Conservation (phyloP, 1,140 invertebrate species). For the Chionoecetes opilio region DNA sequence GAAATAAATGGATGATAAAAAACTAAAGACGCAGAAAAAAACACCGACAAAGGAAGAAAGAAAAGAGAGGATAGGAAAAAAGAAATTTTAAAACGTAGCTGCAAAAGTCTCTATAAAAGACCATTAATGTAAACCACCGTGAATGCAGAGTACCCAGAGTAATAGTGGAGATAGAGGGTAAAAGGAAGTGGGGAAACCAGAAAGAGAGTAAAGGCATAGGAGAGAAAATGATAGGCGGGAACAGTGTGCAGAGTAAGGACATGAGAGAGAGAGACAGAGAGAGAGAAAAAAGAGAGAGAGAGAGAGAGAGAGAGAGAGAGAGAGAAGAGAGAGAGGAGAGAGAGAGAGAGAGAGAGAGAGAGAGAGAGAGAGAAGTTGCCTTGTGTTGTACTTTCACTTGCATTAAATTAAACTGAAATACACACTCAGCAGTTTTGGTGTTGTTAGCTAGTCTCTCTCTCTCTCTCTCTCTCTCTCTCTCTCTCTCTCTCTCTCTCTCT, state of each 20-base stretch:
- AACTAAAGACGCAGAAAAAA: too few species aligned
- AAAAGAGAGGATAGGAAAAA: too few species aligned
- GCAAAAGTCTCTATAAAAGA: too few species aligned
- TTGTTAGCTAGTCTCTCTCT: neutral
- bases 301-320: conserved; percentile 17
- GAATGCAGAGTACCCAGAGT: too few species aligned
- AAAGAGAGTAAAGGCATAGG: too few species aligned
- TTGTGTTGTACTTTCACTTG: neutral
- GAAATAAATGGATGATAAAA: too few species aligned
- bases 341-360: conserved; percentile 54
- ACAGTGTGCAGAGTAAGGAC: too few species aligned
- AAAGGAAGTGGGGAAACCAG: neutral
- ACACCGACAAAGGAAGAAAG: too few species aligned
- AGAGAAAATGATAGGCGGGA: neutral
- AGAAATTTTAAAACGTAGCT: too few species aligned
- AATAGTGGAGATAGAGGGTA: too few species aligned
- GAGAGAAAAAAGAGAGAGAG: neutral
- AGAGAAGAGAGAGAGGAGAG: conserved; percentile 54
- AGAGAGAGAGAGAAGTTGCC: conserved; percentile 38
- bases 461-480: neutral
- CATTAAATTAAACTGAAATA: neutral
- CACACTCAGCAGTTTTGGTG: conserved; percentile 3
- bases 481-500: neutral
- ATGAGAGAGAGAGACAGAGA: neutral
- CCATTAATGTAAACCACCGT: too few species aligned